Conservation (phyloP, 2,797 vertebrate genomes). For the Myotis vivesi region DNA sequence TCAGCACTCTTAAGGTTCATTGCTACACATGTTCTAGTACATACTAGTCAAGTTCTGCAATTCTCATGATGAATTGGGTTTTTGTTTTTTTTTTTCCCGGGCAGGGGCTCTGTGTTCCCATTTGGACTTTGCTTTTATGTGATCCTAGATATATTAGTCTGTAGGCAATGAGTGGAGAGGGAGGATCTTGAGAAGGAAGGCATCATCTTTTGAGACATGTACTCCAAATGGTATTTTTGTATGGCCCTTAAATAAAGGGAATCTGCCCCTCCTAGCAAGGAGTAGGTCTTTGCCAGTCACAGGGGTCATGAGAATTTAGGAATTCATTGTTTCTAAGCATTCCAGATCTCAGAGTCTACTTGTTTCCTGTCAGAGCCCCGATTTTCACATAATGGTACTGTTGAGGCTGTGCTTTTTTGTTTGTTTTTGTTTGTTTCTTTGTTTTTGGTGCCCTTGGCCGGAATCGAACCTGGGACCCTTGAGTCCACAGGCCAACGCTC, state of each 20-base stretch:
- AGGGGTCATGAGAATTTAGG: background rate
- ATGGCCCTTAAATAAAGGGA: background rate
- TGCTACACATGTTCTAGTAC: background rate
- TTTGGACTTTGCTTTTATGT: constrained; percentile 4
- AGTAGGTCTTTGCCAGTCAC: background rate
- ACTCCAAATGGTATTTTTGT: background rate
- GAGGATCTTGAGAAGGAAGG: constrained; percentile 24
- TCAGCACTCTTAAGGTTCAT: background rate
- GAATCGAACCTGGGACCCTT: no score
- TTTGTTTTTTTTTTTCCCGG: background rate
- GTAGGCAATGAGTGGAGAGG: background rate
- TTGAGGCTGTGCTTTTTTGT: background rate
- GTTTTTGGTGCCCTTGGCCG: no score
- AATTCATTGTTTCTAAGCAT: background rate
- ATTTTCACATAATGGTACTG: background rate
- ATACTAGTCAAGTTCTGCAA: background rate
- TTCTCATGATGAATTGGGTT: background rate
- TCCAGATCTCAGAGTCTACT: background rate
- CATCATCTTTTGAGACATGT: constrained; percentile 14
- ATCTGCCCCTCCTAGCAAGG: background rate
- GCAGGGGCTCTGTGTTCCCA: background rate
- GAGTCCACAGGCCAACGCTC: no score
- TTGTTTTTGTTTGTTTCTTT: no score
- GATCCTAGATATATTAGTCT: background rate
- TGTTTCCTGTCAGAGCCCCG: background rate